A percentile compares a stretch with the other conserved stretches of the same genome.
Evolutionary conservation across 1,140 invertebrate genomes (phyloP).

Genomic region (Drosophila watanabei): DNA sequence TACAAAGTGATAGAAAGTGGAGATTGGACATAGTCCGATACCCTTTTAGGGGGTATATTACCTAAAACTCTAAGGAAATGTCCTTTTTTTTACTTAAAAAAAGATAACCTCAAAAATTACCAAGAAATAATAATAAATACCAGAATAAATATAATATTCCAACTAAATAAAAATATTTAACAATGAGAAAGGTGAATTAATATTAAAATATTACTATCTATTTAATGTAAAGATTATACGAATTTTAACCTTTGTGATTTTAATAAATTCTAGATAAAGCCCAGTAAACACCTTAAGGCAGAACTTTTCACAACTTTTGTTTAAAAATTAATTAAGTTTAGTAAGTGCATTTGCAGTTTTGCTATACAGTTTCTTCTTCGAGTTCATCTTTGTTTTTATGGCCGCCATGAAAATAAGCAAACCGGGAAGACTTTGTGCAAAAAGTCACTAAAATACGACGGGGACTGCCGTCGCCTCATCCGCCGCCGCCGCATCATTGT

Average conservation of each 20-base stretch:
- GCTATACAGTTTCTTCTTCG: neutral
- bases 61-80: neutral
- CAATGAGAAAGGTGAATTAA: no score
- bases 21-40: neutral
- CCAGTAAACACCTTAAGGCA: neutral
- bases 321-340: no score
- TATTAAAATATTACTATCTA: no score
- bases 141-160: no score
- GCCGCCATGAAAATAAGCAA: conserved; percentile 4
- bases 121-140: neutral
- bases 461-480: no score
- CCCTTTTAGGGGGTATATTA: neutral
- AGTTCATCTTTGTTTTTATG: conserved; percentile 25
- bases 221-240: neutral
- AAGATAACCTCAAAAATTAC: neutral
- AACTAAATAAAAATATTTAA: neutral
- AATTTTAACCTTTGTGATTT: neutral
- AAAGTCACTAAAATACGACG: conserved; percentile 21
- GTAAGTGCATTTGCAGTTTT: neutral
- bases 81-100: neutral
- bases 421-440: conserved; percentile 26
- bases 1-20: conserved; percentile 38
- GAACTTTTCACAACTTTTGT: neutral
- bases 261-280: neutral
- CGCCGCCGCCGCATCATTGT: conserved; percentile 34